phyloP scores from a whole-genome alignment of 2,113 vertebrate species.

The Oncorhynchus gorbuscha region DNA sequence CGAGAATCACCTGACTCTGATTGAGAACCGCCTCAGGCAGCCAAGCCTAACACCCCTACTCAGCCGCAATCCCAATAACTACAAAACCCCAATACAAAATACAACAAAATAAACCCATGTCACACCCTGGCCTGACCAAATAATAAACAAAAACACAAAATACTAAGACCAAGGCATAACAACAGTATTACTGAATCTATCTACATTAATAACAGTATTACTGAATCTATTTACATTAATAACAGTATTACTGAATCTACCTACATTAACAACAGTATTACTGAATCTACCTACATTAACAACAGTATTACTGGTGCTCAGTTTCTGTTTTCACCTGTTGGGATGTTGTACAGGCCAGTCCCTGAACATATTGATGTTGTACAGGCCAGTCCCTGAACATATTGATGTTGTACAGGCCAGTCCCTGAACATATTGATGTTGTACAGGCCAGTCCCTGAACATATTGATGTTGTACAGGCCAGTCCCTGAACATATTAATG shows the following conservation, averaged over 20 bases:
- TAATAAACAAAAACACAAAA: no score
- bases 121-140: no score
- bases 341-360: not conserved
- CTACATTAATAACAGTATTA: not conserved
- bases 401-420: not conserved
- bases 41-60: no score
- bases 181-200: not conserved
- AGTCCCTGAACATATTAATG: not conserved
- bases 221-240: no score
- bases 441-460: slow-evolving; percentile 76
- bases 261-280: not conserved
- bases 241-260: not conserved
- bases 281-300: not conserved
- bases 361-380: no score
- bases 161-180: no score
- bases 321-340: not conserved
- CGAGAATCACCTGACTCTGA: no score
- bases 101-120: no score
- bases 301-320: not conserved
- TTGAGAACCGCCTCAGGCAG: no score
- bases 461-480: slow-evolving; percentile 44
- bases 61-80: no score
- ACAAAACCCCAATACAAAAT: no score
- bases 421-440: not conserved
- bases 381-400: no score